A percentile compares a stretch with the other conserved stretches of the same genome.
phyloP scores from a whole-genome alignment of 2,797 vertebrate species.

The Myripristis murdjan region DNA sequence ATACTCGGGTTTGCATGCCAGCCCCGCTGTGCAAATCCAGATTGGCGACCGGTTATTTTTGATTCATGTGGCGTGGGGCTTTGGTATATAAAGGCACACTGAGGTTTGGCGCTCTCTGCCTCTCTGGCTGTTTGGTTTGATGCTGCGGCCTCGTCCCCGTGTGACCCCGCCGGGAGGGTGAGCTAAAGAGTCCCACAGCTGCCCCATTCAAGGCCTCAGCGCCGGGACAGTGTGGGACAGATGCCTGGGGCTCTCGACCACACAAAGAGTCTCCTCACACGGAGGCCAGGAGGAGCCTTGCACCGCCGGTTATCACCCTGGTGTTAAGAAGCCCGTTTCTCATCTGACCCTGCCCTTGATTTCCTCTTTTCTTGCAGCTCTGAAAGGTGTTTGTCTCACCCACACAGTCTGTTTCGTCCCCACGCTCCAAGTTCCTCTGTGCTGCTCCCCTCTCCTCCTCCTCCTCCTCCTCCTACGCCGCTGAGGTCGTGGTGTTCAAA shows the following conservation, averaged over 20 bases:
- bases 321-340: constrained; percentile 41
- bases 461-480: constrained; percentile 60
- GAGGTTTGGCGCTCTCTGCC: constrained; percentile 66
- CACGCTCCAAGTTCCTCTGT: constrained; percentile 4
- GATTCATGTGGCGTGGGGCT: constrained; percentile 68
- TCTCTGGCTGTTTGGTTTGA: constrained; percentile 57
- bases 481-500: constrained; percentile 64
- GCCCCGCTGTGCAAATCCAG: constrained; percentile 54
- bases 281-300: constrained; percentile 35
- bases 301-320: constrained; percentile 34
- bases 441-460: constrained; percentile 4
- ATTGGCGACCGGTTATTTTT: constrained; percentile 61
- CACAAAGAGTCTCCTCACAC: constrained; percentile 69
- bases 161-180: constrained; percentile 67
- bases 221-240: constrained; percentile 31
- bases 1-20: constrained; percentile 45
- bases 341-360: constrained; percentile 43
- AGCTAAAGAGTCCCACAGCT: constrained; percentile 49
- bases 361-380: constrained; percentile 35
- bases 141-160: constrained; percentile 68
- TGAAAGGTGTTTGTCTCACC: constrained; percentile 55
- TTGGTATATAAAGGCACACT: constrained; percentile 70
- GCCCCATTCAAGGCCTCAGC: constrained; percentile 35
- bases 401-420: constrained; percentile 4
- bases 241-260: constrained; percentile 56